Evolutionary conservation across 1,140 invertebrate genomes (phyloP).

Genomic region (Laodelphax striatellus): DNA sequence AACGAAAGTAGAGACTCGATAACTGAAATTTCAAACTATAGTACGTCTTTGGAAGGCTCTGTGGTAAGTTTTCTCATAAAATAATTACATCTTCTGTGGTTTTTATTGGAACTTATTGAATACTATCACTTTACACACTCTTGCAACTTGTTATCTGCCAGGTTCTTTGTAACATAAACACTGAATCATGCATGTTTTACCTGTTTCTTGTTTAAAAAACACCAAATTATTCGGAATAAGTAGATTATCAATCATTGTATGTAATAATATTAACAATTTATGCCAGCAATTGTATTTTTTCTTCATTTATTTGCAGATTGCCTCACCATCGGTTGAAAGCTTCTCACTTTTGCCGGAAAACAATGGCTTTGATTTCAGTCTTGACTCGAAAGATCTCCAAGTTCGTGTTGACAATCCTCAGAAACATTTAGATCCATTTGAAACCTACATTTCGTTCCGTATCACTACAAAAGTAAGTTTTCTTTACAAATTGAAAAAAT

Average conservation of each 20-base stretch:
- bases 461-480: slow-evolving; percentile 36
- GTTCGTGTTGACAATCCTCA: slow-evolving; percentile 61
- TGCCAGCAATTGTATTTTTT: neutral
- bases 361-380: slow-evolving; percentile 36
- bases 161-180: too few relatives aligned
- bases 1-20: neutral
- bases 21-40: slow-evolving; percentile 1
- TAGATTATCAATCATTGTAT: too few relatives aligned
- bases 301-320: slow-evolving; percentile 29
- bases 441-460: slow-evolving; percentile 59
- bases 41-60: slow-evolving; percentile 3
- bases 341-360: slow-evolving; percentile 48
- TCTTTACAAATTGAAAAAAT: neutral
- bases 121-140: too few relatives aligned
- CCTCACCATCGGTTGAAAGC: slow-evolving; percentile 47
- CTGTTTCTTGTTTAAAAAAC: too few relatives aligned
- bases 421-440: slow-evolving; percentile 57
- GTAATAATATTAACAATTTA: too few relatives aligned
- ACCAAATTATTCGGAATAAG: too few relatives aligned
- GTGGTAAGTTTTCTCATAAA: neutral
- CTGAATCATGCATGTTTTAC: too few relatives aligned
- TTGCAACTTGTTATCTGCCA: too few relatives aligned
- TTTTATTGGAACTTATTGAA: too few relatives aligned
- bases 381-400: slow-evolving; percentile 39
- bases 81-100: too few relatives aligned